phyloP scores from a whole-genome alignment of 1,140 invertebrate genomes.

The Antheraea pernyi region DNA sequence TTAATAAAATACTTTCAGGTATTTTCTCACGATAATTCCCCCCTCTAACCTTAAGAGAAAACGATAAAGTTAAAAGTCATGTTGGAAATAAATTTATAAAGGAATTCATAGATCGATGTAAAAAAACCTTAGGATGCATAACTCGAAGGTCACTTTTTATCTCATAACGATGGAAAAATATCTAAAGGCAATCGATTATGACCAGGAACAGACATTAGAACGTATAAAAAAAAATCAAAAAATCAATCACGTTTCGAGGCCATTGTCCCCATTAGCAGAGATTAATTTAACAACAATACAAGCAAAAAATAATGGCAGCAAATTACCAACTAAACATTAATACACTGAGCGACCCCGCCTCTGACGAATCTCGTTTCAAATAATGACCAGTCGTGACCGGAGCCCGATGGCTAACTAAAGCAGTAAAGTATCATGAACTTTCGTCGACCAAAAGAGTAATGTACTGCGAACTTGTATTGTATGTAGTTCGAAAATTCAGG shows the following conservation, averaged over 20 bases:
- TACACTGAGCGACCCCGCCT: constrained; percentile 41
- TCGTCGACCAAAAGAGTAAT: constrained; percentile 23
- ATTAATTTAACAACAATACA: constrained; percentile 38
- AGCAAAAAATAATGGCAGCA: constrained; percentile 35
- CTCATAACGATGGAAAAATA: background rate
- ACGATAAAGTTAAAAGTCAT: too few relatives aligned
- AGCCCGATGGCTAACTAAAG: constrained; percentile 35
- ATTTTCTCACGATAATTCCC: background rate
- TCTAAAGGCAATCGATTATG: background rate
- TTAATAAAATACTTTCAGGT: background rate
- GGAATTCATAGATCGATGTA: background rate
- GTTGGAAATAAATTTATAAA: background rate
- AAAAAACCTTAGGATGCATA: background rate
- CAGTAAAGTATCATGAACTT: constrained; percentile 27
- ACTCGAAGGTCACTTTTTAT: background rate
- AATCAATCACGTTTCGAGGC: constrained; percentile 23
- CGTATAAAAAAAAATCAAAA: constrained; percentile 1
- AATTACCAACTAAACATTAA: constrained; percentile 47
- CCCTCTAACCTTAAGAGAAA: background rate
- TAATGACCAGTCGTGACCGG: constrained; percentile 35
- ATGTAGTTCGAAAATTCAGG: background rate
- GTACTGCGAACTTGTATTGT: background rate
- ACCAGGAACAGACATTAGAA: background rate
- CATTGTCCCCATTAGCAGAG: constrained; percentile 39
- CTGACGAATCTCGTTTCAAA: constrained; percentile 29